These are phyloP conservation scores for Machaerirhynchus nigripectus DNA, from an alignment of 2,113 vertebrate species.

Conservation along the genomic window DNA sequence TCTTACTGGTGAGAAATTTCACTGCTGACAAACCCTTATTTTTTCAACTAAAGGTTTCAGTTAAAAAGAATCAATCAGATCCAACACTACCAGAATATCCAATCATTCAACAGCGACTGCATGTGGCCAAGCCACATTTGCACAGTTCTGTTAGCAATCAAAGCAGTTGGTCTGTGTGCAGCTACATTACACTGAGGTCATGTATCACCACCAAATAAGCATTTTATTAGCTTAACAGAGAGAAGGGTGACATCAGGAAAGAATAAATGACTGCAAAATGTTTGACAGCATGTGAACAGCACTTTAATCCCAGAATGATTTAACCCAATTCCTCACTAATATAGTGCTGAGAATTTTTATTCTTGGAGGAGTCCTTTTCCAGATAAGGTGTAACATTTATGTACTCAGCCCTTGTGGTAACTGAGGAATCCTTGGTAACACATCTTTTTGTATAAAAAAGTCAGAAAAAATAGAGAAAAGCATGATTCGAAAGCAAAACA, in stretches of 20 bases:
- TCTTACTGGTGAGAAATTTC: neutral
- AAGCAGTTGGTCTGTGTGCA: neutral
- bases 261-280: neutral
- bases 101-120: neutral
- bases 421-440: neutral
- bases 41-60: neutral
- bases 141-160: neutral
- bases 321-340: neutral
- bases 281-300: neutral
- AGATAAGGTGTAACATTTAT: neutral
- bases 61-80: neutral
- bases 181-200: neutral
- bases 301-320: neutral
- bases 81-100: neutral
- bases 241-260: neutral
- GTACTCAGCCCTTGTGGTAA: neutral
- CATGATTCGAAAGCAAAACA: neutral
- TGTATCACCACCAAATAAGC: neutral
- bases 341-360: neutral
- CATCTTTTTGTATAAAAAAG: neutral
- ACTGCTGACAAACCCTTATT: neutral
- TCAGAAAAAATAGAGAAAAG: neutral
- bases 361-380: neutral
- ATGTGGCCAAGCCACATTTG: neutral
- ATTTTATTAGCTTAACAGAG: neutral